Base-by-base conservation (phyloP, 2,888 invertebrate genomes). In the Nephrocerus scutellatus region DNA sequence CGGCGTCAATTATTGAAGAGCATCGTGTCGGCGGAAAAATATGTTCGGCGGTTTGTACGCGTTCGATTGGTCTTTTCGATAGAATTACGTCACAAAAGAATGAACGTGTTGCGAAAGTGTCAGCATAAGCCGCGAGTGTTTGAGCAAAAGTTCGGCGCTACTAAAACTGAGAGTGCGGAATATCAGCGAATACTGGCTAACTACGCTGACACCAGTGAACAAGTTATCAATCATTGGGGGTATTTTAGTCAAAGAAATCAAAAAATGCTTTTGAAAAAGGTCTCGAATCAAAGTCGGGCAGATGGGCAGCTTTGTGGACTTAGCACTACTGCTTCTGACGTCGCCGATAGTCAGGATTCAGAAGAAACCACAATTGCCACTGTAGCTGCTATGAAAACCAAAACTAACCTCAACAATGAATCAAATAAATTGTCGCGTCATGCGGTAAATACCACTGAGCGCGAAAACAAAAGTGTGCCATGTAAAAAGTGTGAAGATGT, bases 61-160 rank as follows among this genome's bases (percentile, higher is more conserved):
- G 75, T 82, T 14, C 70, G 81, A 12, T 75, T 82, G 31, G 79
- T 82, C 74, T 66, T 82, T 51, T 79, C 80, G 9, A 63, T 82
- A 44, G 70, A 81, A 42, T 72, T 81, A 68, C 72, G 78, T 4
- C 64, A 65, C 49, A 63, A 59, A 40, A 60, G 57, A 43, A 64
- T 66, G 65, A 64, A 63, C 48, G 45, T 66, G 30, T 53, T 66
- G 33, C 59, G 59, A 2, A 59, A 57, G 30, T 54, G 57, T 30
- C 50, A 54, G 19, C 44, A 60, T 39, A 60, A 53, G 30, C 54
- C 59, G 45, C 58, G 65, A 6, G 60, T 62, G 7, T 65, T 65
- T 36, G 56, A 58, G 41, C 57, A 59, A 44, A 51, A 61, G 10
- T 50, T 59, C 8, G 48, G 51, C 1, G 39, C 58, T 12, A 56